These are phyloP conservation scores for Myodes glareolus DNA, from an alignment of 2,113 vertebrate genomes.

Conservation along the genomic window DNA sequence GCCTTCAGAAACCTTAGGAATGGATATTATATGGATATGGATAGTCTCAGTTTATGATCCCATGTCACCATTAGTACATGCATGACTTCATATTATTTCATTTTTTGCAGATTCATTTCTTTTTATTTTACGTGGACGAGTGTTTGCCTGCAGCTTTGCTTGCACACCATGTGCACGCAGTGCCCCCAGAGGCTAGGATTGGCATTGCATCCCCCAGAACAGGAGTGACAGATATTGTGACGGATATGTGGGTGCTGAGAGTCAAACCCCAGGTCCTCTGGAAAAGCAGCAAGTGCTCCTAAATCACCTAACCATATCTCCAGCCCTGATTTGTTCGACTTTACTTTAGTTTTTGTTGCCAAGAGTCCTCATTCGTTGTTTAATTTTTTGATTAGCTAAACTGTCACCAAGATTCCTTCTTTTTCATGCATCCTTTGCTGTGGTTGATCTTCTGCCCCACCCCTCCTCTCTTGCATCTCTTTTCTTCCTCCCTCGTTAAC, in stretches of 20 bases:
- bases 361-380: constrained; percentile 19
- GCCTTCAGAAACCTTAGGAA: constrained; percentile 45
- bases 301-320: not conserved
- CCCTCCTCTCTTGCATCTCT: not conserved
- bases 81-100: not conserved
- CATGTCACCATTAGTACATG: constrained; percentile 20
- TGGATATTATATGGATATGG: not conserved
- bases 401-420: not conserved
- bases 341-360: constrained; percentile 40
- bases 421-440: not conserved
- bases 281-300: not conserved
- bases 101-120: not conserved
- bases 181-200: not conserved
- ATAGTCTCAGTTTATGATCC: constrained; percentile 16
- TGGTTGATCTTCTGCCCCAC: not conserved
- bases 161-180: not conserved
- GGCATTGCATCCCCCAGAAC: not conserved
- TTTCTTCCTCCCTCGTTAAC: not conserved
- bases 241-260: not conserved
- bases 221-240: not conserved
- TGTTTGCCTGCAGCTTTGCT: not conserved
- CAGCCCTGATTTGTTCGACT: not conserved
- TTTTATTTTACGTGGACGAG: not conserved
- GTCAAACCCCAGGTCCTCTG: not conserved
- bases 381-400: not conserved